phyloP scores from a whole-genome alignment of 2,113 vertebrate genomes.

The Tapirus terrestris region DNA sequence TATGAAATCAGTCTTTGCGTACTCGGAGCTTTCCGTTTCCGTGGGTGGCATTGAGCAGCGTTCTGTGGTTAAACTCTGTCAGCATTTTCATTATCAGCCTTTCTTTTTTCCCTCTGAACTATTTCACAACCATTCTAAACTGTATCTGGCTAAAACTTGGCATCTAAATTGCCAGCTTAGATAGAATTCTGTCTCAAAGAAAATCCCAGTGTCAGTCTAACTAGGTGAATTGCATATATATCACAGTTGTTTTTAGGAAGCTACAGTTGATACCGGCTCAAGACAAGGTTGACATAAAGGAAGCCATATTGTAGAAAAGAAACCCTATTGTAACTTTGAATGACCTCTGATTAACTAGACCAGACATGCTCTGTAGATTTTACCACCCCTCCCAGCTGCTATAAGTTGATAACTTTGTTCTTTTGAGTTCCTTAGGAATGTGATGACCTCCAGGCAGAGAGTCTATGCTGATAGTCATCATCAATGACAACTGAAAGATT shows the following conservation, averaged over 20 bases:
- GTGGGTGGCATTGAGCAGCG: not conserved
- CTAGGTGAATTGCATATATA: slow-evolving; percentile 59
- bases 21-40: slow-evolving; percentile 73
- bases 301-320: no score
- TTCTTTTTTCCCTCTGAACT: slow-evolving; percentile 60
- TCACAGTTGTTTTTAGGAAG: slow-evolving; percentile 15
- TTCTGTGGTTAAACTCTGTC: slow-evolving; percentile 73
- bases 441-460: no score
- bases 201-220: slow-evolving; percentile 71
- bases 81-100: slow-evolving; percentile 75
- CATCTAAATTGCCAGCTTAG: slow-evolving; percentile 65
- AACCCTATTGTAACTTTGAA: no score
- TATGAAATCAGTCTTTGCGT: slow-evolving; percentile 68
- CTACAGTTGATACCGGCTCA: no score
- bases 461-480: no score
- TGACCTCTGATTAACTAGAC: no score
- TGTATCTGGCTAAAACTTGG: slow-evolving; percentile 57
- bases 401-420: no score
- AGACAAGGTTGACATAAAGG: no score
- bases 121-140: slow-evolving; percentile 57
- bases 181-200: slow-evolving; percentile 72
- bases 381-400: no score
- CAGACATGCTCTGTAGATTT: no score
- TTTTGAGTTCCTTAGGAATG: no score
- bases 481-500: no score